Percentiles rank a stretch among this genome's conserved stretches.
phyloP scores from a whole-genome alignment of 2,113 vertebrate species.

The Dendrocopos noguchii region DNA sequence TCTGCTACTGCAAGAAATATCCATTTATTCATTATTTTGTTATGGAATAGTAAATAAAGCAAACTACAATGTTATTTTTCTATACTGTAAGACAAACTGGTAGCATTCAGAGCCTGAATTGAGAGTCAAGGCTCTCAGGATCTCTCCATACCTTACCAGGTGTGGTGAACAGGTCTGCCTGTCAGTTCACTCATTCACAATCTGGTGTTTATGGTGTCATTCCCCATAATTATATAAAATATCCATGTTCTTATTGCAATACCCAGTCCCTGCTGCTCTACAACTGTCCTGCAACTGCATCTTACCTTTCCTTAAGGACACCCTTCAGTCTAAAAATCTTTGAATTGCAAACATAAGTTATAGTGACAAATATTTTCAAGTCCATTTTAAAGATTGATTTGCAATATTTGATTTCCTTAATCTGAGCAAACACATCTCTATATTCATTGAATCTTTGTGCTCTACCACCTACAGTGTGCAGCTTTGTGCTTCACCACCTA shows the following conservation, averaged over 20 bases:
- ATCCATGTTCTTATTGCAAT: neutral
- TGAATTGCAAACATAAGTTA: neutral
- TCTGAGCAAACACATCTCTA: neutral
- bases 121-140: neutral
- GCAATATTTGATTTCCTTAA: constrained; percentile 23
- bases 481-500: neutral
- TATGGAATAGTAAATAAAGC: neutral
- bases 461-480: neutral
- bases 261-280: neutral
- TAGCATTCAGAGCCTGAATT: neutral
- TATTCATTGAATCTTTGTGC: neutral
- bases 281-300: neutral
- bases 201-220: neutral
- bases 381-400: neutral
- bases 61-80: neutral
- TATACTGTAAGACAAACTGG: neutral
- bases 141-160: neutral
- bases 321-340: neutral
- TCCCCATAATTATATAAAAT: neutral
- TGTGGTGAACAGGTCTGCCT: neutral
- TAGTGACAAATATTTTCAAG: neutral
- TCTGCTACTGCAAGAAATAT: neutral
- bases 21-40: neutral
- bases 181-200: neutral
- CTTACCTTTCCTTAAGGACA: neutral